Evolutionary conservation across 2,113 vertebrate genomes (phyloP).

Genomic region (Jaculus jaculus): DNA sequence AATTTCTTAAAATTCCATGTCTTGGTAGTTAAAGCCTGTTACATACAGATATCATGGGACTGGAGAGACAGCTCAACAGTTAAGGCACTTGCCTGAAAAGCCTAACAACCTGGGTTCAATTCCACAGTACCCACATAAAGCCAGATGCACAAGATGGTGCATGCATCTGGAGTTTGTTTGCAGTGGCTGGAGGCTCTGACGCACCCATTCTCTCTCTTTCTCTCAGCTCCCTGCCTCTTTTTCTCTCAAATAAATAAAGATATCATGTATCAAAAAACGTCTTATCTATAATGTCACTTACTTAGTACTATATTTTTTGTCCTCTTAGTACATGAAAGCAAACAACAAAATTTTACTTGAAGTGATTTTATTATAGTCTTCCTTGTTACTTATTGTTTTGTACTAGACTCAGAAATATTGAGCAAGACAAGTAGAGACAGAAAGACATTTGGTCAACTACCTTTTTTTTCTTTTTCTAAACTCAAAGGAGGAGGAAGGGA

Average conservation of each 20-base stretch:
- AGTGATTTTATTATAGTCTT: neutral
- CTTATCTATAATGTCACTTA: neutral
- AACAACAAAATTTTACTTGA: neutral
- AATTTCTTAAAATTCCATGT: neutral
- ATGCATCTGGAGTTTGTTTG: too few relatives aligned
- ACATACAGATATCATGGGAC: neutral
- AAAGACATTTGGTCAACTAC: neutral
- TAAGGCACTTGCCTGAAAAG: too few relatives aligned
- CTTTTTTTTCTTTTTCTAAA: slow-evolving; percentile 7
- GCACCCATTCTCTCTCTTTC: too few relatives aligned
- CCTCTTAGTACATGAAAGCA: neutral
- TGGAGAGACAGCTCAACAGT: too few relatives aligned
- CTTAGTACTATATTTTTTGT: neutral
- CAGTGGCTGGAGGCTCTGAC: too few relatives aligned
- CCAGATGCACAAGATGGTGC: too few relatives aligned
- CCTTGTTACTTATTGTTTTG: neutral
- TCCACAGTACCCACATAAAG: too few relatives aligned
- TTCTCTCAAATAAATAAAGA: too few relatives aligned
- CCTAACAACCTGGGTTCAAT: too few relatives aligned
- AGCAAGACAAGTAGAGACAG: slow-evolving; percentile 31
- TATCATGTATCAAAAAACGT: neutral
- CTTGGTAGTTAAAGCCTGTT: neutral
- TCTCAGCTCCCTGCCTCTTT: too few relatives aligned
- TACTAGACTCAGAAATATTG: slow-evolving; percentile 30
- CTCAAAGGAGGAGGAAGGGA: neutral